Evolutionary conservation across 2,797 vertebrate species (phyloP).

Genomic region (Dallia pectoralis): DNA sequence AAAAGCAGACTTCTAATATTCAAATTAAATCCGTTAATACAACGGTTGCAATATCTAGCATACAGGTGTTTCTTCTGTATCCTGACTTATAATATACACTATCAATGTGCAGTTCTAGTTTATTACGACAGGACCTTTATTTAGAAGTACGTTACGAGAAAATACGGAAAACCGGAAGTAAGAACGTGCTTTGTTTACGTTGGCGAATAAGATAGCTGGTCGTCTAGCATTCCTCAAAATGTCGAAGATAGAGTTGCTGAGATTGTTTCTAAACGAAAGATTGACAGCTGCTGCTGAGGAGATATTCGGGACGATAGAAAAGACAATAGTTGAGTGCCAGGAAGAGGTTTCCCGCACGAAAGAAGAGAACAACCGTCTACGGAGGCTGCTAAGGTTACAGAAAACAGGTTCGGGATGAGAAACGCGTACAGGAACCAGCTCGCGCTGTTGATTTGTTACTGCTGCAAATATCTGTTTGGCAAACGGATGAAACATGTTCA

Average conservation of each 20-base stretch:
- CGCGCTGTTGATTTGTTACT: background rate
- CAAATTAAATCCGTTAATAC: no score
- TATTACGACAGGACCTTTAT: background rate
- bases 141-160: background rate
- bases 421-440: background rate
- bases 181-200: background rate
- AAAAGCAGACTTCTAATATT: no score
- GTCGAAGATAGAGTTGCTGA: background rate
- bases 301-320: slow-evolving; percentile 3
- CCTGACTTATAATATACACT: no score
- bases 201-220: background rate
- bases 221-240: background rate
- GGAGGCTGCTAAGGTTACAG: background rate
- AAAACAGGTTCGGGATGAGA: background rate
- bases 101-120: background rate
- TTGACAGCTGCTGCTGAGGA: slow-evolving; percentile 4
- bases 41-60: no score
- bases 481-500: background rate
- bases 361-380: slow-evolving; percentile 1
- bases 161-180: background rate
- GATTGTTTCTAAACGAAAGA: slow-evolving; percentile 3
- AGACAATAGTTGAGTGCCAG: background rate
- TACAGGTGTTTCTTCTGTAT: no score
- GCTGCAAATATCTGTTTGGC: background rate
- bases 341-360: slow-evolving; percentile 1